A percentile compares a stretch with the other conserved stretches of the same genome.
Evolutionary conservation across 2,113 vertebrate genomes (phyloP).

Genomic region (Dromaius novaehollandiae): DNA sequence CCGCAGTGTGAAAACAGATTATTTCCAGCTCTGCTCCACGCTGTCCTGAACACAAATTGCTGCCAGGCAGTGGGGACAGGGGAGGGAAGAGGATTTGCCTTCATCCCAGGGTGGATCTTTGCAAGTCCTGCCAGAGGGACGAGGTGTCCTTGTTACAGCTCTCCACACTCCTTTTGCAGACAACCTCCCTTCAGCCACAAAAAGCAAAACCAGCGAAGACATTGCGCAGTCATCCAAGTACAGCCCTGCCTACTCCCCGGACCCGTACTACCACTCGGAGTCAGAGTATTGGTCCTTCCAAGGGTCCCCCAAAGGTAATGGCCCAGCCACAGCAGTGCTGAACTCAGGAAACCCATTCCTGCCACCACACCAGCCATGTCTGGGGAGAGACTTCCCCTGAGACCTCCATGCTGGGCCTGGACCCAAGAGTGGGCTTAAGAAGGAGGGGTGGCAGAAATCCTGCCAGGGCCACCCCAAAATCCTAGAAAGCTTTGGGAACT

Average conservation of each 20-base stretch:
- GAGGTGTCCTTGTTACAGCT: not conserved
- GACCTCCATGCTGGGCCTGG: not conserved
- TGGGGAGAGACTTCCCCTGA: accelerated
- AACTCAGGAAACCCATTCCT: not conserved
- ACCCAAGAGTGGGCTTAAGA: not conserved
- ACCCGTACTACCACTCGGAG: constrained; percentile 88
- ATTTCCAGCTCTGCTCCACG: not conserved
- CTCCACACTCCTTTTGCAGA: constrained; percentile 74
- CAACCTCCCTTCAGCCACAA: constrained; percentile 84
- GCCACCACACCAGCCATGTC: not conserved
- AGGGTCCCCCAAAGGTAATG: constrained; percentile 90
- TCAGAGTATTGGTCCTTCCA: constrained; percentile 90
- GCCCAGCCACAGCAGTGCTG: no score
- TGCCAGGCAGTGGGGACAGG: not conserved
- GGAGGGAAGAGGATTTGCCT: not conserved
- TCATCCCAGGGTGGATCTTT: accelerated
- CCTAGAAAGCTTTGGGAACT: not conserved
- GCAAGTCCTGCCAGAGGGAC: not conserved
- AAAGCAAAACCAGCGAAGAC: constrained; percentile 98
- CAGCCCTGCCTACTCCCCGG: constrained; percentile 88
- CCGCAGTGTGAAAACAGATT: not conserved
- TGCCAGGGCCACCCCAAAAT: not conserved
- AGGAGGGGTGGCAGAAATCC: not conserved
- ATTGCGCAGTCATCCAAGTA: constrained; percentile 91
- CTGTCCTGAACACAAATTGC: not conserved